A percentile compares a stretch with the other conserved stretches of the same genome.
Evolutionary conservation across 2,113 vertebrate species (phyloP).

Genomic region (Diglossa brunneiventris): DNA sequence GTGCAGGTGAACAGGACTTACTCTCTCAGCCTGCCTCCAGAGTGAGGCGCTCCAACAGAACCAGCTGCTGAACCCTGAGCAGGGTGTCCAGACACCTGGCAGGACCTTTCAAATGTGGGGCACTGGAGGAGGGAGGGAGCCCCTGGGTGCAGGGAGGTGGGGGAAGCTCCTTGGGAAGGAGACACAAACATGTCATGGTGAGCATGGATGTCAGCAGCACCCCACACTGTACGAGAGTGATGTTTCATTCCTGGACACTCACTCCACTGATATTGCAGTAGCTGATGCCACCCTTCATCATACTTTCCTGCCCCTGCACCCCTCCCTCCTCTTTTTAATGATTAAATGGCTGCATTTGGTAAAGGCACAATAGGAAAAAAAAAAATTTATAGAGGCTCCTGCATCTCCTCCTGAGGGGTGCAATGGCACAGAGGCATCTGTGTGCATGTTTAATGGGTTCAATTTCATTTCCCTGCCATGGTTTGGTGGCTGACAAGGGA

Average conservation of each 20-base stretch:
- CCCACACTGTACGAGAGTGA: not conserved
- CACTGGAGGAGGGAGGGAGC: not conserved
- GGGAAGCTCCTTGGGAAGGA: not conserved
- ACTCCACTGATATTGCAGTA: not conserved
- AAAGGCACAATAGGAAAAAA: not conserved
- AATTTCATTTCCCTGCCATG: conserved; percentile 62
- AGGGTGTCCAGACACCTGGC: not conserved
- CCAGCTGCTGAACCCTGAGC: not conserved
- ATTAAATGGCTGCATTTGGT: conserved; percentile 19
- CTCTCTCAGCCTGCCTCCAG: not conserved
- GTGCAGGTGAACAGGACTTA: not conserved
- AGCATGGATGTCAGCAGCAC: not conserved
- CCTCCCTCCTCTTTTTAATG: not conserved
- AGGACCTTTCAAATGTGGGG: rapidly evolving
- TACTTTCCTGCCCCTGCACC: not conserved
- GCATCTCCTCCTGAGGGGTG: not conserved
- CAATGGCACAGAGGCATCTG: conserved; percentile 27
- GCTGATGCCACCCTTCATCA: not conserved
- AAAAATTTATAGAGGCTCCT: not conserved
- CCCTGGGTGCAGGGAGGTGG: not conserved
- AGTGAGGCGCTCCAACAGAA: not conserved
- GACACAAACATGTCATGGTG: rapidly evolving
- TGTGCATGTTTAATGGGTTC: conserved; percentile 58
- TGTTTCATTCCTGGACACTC: not conserved
- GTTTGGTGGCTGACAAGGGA: conserved; percentile 54